Evolutionary conservation across 2,888 invertebrate genomes (phyloP).

Genomic region (Tenthredo distinguenda): DNA sequence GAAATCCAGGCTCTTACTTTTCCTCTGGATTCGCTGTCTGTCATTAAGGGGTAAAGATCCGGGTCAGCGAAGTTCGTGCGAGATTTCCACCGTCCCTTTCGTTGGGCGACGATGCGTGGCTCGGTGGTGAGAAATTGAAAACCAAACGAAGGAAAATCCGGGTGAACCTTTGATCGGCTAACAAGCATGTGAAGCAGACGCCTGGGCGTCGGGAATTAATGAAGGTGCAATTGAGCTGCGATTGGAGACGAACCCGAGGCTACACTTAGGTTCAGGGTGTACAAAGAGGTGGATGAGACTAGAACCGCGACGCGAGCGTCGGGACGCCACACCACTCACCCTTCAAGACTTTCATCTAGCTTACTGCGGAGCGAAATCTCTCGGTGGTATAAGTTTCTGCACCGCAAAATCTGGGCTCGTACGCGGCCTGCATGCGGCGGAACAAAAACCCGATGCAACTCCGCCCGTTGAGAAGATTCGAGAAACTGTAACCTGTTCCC

Average conservation of each 20-base stretch:
- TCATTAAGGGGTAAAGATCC: neutral
- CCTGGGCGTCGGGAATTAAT: constrained; percentile 21
- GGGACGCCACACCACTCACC: neutral
- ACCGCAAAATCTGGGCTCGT: neutral
- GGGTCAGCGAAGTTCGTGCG: neutral
- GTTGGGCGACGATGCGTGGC: neutral
- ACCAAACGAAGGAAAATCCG: neutral
- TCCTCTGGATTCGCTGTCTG: neutral
- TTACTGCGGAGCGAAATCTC: constrained; percentile 16
- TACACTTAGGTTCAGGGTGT: neutral
- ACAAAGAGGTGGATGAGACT: neutral
- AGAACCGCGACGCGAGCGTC: neutral
- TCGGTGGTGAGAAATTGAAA: neutral
- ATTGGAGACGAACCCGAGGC: neutral
- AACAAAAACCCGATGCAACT: constrained; percentile 40
- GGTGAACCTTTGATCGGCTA: constrained; percentile 5
- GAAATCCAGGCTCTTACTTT: neutral
- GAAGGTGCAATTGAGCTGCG: constrained; percentile 37
- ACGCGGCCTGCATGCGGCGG: constrained; percentile 8
- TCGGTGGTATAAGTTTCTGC: constrained; percentile 6
- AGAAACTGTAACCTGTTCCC: neutral
- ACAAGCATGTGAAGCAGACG: constrained; percentile 1
- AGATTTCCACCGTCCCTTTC: neutral
- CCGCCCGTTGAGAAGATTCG: neutral
- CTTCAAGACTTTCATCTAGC: constrained; percentile 16